Evolutionary conservation across 2,113 vertebrate species (phyloP).

Genomic region (Crotalus horridus): DNA sequence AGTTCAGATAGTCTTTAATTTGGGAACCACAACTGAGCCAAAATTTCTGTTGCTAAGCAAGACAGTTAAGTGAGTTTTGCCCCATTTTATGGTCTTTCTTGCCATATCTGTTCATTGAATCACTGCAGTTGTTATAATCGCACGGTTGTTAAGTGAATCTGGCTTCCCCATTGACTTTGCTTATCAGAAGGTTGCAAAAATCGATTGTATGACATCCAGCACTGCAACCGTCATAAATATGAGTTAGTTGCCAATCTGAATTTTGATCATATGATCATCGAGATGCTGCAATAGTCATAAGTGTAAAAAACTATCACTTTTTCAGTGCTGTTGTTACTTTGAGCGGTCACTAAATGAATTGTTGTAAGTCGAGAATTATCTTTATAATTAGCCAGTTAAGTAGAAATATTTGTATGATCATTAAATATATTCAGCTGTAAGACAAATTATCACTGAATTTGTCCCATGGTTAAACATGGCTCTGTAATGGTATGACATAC

Average conservation of each 20-base stretch:
- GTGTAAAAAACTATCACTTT: not conserved
- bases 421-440: not conserved
- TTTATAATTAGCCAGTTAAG: not conserved
- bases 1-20: not conserved
- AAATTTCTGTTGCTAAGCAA: not conserved
- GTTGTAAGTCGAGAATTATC: not conserved
- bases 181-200: not conserved
- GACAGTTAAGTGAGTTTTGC: not conserved
- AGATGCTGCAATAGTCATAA: not conserved
- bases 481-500: not conserved
- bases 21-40: not conserved
- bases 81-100: not conserved
- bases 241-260: not conserved
- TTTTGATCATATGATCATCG: not conserved
- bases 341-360: not conserved
- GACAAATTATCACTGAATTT: not conserved
- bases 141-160: not conserved
- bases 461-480: not conserved
- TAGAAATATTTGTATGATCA: not conserved
- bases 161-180: not conserved
- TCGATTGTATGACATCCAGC: not conserved
- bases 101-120: not conserved
- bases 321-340: not conserved
- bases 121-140: not conserved
- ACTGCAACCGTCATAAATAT: not conserved